Evolutionary conservation across 2,797 vertebrate genomes (phyloP), one percentile per base, ranked within the genome.

Genomic region (Gymnocypris eckloni): DNA sequence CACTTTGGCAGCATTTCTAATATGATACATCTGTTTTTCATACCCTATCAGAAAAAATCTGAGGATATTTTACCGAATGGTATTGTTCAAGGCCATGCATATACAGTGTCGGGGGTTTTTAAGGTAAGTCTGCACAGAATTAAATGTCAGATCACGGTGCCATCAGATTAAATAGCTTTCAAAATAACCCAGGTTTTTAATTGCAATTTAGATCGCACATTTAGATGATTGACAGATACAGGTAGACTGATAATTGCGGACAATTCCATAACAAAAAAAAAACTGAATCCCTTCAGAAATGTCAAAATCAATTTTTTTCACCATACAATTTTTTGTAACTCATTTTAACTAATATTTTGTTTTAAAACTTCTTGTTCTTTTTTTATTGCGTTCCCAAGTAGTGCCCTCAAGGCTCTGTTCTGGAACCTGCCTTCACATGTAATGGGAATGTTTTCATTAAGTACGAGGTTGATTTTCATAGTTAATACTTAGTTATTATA

Each of bases 81-180:
- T 79, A 6, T 96, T 86, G 92, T 96, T 81, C 83, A 90, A 82
- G 93, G 94, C 12, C 95, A 96, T 52, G 94, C 95, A 8, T 96
- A 96, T 87, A 86, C 94, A 2, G 85, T 96, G 41, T 95, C 95
- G 0, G 95, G 93, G 2, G 89, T 95, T 71, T 92, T 45, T 76
- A 78, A 91, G 92, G 95, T 95, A 81, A 12, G 79, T 64, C 18
- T 59, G 25, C 75, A 70, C 75, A 22, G 12, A 59, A 59, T 48
- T 18, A 41, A 79, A 28, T 41, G 39, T 43, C 56, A 83, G 56
- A 6, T 82, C 11, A 75, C 25, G 25, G 8, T 39, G 5, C 28
- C 56, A 37, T 75, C 39, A 73, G 70, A 37, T 48, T n/a, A 13
- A 3, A 64, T 64, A 13, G 16, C 8, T 22, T 37, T 22, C 3